A percentile compares a stretch with the other conserved stretches of the same genome.
phyloP scores from a whole-genome alignment of 2,113 vertebrate species.

The Stegostoma tigrinum region DNA sequence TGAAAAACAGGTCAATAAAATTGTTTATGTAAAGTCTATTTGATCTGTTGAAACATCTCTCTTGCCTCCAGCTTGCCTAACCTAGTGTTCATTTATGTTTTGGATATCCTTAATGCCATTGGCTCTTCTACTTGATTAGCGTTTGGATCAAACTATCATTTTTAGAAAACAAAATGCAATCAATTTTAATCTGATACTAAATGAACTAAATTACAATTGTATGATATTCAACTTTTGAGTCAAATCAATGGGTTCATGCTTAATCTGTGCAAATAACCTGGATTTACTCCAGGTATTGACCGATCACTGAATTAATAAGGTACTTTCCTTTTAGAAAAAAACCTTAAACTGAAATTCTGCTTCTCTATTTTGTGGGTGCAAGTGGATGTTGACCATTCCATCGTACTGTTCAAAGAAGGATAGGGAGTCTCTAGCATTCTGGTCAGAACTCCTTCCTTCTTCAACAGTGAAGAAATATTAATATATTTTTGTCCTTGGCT shows the following conservation, averaged over 20 bases:
- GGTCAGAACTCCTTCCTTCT: not conserved
- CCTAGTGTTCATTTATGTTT: not conserved
- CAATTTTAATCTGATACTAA: not conserved
- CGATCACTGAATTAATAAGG: not conserved
- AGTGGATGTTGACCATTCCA: not conserved
- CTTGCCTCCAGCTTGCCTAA: not conserved
- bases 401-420: not conserved
- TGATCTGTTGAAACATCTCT: not conserved
- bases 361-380: too few species aligned
- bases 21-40: not conserved
- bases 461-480: not conserved
- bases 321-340: not conserved
- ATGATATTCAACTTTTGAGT: not conserved
- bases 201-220: not conserved
- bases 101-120: not conserved
- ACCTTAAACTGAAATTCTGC: not conserved
- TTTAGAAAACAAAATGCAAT: not conserved
- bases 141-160: not conserved
- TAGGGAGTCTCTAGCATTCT: not conserved
- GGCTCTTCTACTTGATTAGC: not conserved
- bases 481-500: not conserved
- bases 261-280: not conserved
- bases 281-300: not conserved
- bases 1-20: not conserved
- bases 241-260: not conserved